Evolutionary conservation across 2,888 invertebrate genomes (phyloP), one percentile per base, ranked within the genome.

Genomic region (Trachelus stipa): DNA sequence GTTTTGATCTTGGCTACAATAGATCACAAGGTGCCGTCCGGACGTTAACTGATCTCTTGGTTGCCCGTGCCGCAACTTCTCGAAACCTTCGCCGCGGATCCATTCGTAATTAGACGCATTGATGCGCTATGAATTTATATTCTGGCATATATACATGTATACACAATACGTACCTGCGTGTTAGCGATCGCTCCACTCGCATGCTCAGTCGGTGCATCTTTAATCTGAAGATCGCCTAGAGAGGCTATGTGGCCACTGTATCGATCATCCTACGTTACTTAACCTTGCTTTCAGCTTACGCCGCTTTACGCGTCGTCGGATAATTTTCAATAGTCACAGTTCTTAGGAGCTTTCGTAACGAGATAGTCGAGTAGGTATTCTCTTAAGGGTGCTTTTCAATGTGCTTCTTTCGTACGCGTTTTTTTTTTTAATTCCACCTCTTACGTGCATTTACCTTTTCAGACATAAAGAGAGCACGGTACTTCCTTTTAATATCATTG

Each of bases 1-100:
- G 80, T 85, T 87, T 76, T 73, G 73, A 88, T 88, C 87, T 79
- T 80, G 71, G 83, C 77, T 85, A 87, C 86, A 88, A 87, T 88
- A 82, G 84, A 82, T 85, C 81, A 73, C 84, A 84, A 84, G 84
- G 31, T 71, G 71, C 71, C 71, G 71, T 33, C 69, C 15, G 71
- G 71, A 30, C 31, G 9, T 71, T 34, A 71, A 71, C 30, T 15
- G 71, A 34, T 33, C 71, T 15, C 71, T 56, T 23, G 56, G 56
- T 15, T 9, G 56, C 4, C 9, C 4, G 56, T 56, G 56, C 56
- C 56, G 23, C 56, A 9, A 9, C 56, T 56, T 56, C 56, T 56
- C 23, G 56, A 56, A 56, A 56, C 56, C 56, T 23, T 23, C 9
- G 56, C 56, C 23, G 56, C 15, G 56, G 9, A 56, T 56, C 56